Conservation (phyloP, 2,113 vertebrate genomes). For the Tychaedon coryphoeus region DNA sequence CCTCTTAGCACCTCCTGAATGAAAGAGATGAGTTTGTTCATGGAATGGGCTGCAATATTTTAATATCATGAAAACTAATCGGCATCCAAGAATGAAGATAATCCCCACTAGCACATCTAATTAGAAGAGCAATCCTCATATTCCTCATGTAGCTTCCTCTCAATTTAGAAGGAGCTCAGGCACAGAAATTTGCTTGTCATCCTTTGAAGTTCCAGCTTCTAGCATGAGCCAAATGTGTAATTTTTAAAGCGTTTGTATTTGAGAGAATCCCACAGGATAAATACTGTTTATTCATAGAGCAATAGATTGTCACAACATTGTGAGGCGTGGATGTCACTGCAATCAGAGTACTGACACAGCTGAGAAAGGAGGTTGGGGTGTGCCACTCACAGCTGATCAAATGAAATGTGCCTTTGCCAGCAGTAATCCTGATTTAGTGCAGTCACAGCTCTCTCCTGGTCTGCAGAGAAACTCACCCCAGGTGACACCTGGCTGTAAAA, state of each 20-base stretch:
- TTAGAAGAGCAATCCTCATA: background rate
- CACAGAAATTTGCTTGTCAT: background rate
- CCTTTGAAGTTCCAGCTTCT: conserved; percentile 8
- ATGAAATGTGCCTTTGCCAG: background rate
- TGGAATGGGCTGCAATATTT: background rate
- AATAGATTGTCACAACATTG: background rate
- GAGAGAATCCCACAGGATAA: conserved; percentile 25
- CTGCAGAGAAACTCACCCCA: background rate
- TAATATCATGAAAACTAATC: background rate
- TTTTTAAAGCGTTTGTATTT: background rate
- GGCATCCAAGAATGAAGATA: background rate
- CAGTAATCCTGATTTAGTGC: background rate
- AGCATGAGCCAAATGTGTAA: background rate
- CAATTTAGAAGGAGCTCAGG: background rate
- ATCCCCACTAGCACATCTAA: background rate
- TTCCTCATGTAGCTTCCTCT: background rate
- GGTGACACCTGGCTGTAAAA: background rate
- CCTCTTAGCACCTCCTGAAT: background rate
- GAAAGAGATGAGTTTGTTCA: background rate
- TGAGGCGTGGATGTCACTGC: background rate
- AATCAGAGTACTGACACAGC: background rate
- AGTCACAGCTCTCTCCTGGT: background rate
- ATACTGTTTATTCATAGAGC: background rate
- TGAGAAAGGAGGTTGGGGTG: background rate
- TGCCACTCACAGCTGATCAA: background rate